Evolutionary conservation across 2,888 invertebrate species (phyloP).

Genomic region (Lysandra bellargus): DNA sequence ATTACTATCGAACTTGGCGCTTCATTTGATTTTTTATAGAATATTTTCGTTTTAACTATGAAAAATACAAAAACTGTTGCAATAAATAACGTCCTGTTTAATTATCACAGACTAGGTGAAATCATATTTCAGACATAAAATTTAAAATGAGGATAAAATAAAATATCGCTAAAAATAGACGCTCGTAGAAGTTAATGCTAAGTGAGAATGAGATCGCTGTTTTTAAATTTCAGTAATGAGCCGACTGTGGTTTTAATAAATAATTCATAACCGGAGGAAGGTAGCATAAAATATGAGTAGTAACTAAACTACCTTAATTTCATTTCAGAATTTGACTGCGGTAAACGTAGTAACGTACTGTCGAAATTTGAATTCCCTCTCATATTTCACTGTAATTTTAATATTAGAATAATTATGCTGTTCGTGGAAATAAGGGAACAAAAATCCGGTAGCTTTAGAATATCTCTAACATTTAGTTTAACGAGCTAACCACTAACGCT

Average conservation of each 20-base stretch:
- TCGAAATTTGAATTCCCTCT: constrained; percentile 17
- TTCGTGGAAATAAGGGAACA: background rate
- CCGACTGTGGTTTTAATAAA: constrained; percentile 10
- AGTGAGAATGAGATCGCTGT: constrained; percentile 8
- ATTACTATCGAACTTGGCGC: background rate
- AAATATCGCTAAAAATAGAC: background rate
- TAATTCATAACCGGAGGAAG: constrained; percentile 23
- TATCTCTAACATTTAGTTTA: background rate
- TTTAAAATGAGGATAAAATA: background rate
- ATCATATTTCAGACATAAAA: constrained; percentile 2
- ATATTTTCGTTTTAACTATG: background rate
- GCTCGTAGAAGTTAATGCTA: background rate
- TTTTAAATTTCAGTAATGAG: constrained; percentile 15
- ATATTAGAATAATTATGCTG: constrained; percentile 4
- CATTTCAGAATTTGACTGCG: constrained; percentile 30
- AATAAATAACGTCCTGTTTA: background rate
- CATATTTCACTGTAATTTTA: background rate
- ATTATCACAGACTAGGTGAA: background rate
- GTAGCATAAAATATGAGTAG: constrained; percentile 27
- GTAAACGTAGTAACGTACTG: constrained; percentile 9
- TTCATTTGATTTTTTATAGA: background rate
- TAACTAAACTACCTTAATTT: constrained; percentile 22
- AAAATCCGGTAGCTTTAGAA: background rate
- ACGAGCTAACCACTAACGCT: background rate
- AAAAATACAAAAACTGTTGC: background rate